A percentile compares a stretch with the other conserved stretches of the same genome.
Evolutionary conservation across 2,113 vertebrate genomes (phyloP).

Genomic region (Brachypteracias leptosomus): DNA sequence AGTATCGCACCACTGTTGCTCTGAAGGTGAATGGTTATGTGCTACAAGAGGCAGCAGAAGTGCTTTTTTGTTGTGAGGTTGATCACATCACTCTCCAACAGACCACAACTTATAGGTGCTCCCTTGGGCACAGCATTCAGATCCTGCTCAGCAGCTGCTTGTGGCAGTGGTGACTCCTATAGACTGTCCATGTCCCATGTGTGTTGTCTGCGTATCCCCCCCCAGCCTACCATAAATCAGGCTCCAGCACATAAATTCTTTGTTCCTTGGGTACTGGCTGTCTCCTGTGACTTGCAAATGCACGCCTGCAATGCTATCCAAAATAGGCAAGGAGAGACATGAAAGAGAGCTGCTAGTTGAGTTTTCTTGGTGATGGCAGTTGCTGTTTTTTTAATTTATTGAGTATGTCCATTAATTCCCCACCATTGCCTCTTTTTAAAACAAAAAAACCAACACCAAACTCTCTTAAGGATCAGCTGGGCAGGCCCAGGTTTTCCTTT

Average conservation of each 20-base stretch:
- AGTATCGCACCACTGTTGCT: neutral
- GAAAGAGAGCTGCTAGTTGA: neutral
- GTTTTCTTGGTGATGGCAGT: neutral
- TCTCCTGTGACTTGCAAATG: neutral
- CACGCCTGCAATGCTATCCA: neutral
- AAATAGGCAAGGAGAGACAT: neutral
- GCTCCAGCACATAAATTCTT: neutral
- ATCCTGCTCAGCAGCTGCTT: neutral
- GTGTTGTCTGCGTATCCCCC: neutral
- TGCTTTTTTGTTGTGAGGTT: neutral
- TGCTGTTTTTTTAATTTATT: neutral
- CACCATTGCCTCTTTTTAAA: neutral
- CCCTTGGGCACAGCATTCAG: neutral
- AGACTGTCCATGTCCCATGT: neutral
- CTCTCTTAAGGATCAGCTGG: neutral
- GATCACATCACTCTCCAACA: neutral
- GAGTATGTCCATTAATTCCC: neutral
- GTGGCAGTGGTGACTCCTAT: neutral
- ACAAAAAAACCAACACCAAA: no score
- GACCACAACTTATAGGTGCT: neutral
- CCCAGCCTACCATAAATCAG: neutral
- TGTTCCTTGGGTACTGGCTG: neutral
- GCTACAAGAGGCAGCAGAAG: neutral
- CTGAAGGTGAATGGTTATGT: neutral
- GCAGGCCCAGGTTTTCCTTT: neutral